Evolutionary conservation across 2,888 invertebrate genomes (phyloP), one percentile per base, ranked within the genome.

Genomic region (Anoncus sp.): DNA sequence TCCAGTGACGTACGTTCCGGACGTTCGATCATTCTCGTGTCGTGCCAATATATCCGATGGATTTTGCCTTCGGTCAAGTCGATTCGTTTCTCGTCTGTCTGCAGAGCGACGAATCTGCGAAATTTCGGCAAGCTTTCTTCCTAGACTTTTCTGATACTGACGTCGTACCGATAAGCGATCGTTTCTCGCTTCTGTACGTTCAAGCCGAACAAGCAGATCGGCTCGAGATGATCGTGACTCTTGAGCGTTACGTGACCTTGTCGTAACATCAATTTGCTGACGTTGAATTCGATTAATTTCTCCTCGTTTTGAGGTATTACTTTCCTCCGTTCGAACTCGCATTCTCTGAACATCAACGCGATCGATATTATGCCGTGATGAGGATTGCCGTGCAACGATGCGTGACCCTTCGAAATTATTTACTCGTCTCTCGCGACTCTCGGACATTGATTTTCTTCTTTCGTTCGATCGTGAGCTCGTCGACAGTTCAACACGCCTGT

Each of bases 291-390:
- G 18, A 24, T n/a, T 59, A 5, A 40, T 35, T 12, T 51, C 35
- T 22, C 55, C n/a, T 38, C 47, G 63, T 51, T 75, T 66, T n/a
- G 10, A 35, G 20, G 66, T 63, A 53, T 47, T 51, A 31, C 57
- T 75, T 57, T 77, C 69, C 35, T 31, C 59, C 27, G 47, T 70
- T 69, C 69, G 77, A 16, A 22, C 38, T 7, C 27, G 47, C 31
- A n/a, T 22, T 31, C 73, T 66, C 12, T 47, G 45, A 16, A 14
- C 16, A 38, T 31, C 53, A 43, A 18, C 16, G 10, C 60, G 75
- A 16, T 62, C 71, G 20, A 20, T 18, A 53, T 31, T 40, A 16
- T 57, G 74, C 35, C 57, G 27, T 18, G 38, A 35, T n/a, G 45
- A 35, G 3, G 14, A 20, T 5, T 60, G 12, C n/a, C 24, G 51